Evolutionary conservation across 1,140 invertebrate genomes (phyloP).

Genomic region (Hycleus phaleratus): DNA sequence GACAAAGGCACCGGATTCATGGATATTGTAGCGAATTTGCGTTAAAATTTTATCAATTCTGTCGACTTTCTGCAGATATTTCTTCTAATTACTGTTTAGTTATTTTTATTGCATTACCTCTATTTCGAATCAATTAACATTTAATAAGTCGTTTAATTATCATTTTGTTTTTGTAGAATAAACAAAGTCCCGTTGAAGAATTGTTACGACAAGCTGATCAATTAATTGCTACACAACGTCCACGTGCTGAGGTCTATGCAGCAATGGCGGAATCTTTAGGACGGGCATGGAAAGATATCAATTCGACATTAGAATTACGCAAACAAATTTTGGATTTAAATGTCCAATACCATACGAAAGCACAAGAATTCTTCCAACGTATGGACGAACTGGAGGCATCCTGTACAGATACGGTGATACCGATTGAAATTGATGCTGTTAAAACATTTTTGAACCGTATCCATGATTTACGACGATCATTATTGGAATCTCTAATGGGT

Average conservation of each 20-base stretch:
- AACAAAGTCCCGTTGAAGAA: slow-evolving; percentile 87
- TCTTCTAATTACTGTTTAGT: too few relatives aligned
- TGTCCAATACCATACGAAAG: slow-evolving; percentile 64
- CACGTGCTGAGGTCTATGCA: slow-evolving; percentile 72
- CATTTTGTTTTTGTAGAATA: slow-evolving; percentile 53
- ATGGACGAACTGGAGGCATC: slow-evolving; percentile 61
- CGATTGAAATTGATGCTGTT: slow-evolving; percentile 59
- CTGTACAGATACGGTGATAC: slow-evolving; percentile 55
- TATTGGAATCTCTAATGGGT: slow-evolving; percentile 68
- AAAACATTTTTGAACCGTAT: slow-evolving; percentile 56
- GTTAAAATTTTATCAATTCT: too few relatives aligned
- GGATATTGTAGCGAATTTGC: too few relatives aligned
- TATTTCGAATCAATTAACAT: slow-evolving; percentile 1
- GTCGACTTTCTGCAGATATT: too few relatives aligned
- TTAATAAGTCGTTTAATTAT: not conserved
- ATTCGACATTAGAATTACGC: slow-evolving; percentile 68
- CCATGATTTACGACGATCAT: slow-evolving; percentile 56
- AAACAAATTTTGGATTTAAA: slow-evolving; percentile 70
- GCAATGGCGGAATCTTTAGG: slow-evolving; percentile 87
- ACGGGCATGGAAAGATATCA: slow-evolving; percentile 82
- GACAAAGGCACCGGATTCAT: too few relatives aligned
- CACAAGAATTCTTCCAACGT: slow-evolving; percentile 59
- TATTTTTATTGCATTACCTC: too few relatives aligned
- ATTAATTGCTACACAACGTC: slow-evolving; percentile 68
- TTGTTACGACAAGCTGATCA: slow-evolving; percentile 78